A percentile compares a stretch with the other conserved stretches of the same genome.
phyloP scores from a whole-genome alignment of 1,140 invertebrate species.

The Drosophila ogumai region DNA sequence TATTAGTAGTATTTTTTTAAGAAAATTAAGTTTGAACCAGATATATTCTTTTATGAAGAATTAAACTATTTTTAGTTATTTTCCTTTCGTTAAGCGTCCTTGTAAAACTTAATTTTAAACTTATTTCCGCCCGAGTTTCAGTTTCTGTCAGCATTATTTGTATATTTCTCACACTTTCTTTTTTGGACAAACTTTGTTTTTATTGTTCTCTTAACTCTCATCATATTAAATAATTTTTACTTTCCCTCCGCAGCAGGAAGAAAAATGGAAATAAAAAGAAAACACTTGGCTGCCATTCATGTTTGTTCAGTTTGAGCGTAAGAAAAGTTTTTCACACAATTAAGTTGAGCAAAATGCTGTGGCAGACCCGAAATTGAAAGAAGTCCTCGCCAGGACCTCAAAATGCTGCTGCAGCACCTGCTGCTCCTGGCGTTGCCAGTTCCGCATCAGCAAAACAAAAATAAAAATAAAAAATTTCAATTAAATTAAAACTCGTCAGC shows the following conservation, averaged over 20 bases:
- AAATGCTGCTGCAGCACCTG: slow-evolving; percentile 9
- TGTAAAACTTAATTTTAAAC: slow-evolving; percentile 5
- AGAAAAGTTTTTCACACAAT: slow-evolving; percentile 71
- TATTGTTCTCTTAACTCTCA: slow-evolving; percentile 34
- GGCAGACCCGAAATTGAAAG: slow-evolving; percentile 27
- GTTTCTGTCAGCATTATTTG: slow-evolving; percentile 17
- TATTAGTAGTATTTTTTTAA: not conserved
- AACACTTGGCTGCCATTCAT: slow-evolving; percentile 58
- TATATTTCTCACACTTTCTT: slow-evolving; percentile 10
- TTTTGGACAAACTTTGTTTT: slow-evolving; percentile 23
- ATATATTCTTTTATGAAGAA: not conserved
- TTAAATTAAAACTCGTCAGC: slow-evolving; percentile 51
- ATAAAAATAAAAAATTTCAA: slow-evolving; percentile 21
- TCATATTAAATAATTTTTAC: slow-evolving; percentile 56
- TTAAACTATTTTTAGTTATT: not conserved
- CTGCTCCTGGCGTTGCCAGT: slow-evolving; percentile 20
- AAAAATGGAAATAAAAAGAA: slow-evolving; percentile 5
- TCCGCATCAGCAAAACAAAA: not conserved
- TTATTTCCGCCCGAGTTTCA: slow-evolving; percentile 1
- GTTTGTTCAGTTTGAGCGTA: slow-evolving; percentile 47
- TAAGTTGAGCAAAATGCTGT: slow-evolving; percentile 52
- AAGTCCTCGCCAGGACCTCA: slow-evolving; percentile 22
- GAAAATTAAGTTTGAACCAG: not conserved
- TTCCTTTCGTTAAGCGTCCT: not conserved
- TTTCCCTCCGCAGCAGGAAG: slow-evolving; percentile 9